Conservation (phyloP, 2,797 vertebrate species). For the Pangasius krempfi region DNA sequence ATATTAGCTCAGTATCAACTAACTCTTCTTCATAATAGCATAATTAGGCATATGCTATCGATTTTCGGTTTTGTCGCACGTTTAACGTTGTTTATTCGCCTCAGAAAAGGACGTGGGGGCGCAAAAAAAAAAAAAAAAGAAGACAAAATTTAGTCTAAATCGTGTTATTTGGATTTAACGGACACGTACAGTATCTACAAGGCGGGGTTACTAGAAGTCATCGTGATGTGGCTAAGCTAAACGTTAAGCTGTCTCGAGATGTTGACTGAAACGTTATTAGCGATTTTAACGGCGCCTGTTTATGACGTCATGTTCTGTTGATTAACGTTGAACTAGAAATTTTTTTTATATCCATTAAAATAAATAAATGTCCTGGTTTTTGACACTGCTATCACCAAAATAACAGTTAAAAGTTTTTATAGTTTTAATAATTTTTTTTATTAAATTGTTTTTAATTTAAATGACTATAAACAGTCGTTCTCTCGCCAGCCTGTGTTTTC, state of each 20-base stretch:
- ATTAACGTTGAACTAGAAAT: too few species aligned
- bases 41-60: background rate
- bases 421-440: background rate
- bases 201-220: constrained; percentile 52
- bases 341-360: background rate
- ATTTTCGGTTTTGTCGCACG: background rate
- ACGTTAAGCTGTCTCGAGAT: background rate
- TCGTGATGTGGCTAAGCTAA: constrained; percentile 14
- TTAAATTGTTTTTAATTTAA: background rate
- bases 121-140: accelerated
- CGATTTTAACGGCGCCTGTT: background rate
- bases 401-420: background rate
- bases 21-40: background rate
- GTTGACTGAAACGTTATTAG: background rate
- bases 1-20: background rate
- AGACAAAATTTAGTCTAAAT: background rate
- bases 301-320: background rate
- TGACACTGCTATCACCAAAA: background rate
- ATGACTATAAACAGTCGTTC: background rate
- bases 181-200: background rate
- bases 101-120: background rate
- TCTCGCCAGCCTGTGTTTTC: background rate
- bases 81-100: background rate
- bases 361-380: background rate
- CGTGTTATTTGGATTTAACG: background rate